Evolutionary conservation across 2,113 vertebrate genomes (phyloP), one percentile per base, ranked within the genome.

Genomic region (Strix aluco): DNA sequence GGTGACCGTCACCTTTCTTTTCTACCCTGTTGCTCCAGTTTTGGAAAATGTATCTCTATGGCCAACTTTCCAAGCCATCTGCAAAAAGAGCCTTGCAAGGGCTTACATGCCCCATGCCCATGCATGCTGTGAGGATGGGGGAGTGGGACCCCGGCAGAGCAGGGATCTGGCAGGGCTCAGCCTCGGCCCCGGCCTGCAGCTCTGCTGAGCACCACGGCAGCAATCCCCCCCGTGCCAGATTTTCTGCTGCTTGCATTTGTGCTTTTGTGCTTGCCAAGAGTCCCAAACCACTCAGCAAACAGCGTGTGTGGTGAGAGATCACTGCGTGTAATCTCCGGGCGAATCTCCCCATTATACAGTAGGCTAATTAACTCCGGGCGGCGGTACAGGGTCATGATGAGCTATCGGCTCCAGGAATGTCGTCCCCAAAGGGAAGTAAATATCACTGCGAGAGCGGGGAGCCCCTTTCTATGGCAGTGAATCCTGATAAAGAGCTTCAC

Each of bases 401-500:
- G 78, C 91, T 82, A 58, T 91, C 5, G 0, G 86, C 92, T 80
- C 74, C 84, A 91, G 97, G 96, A 96, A 97, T 96, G 94, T 81
- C 42, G 26, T 96, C 90, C 92, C 96, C 94, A 15, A 96, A 97
- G 92, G 91, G 93, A 95, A 97, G 94, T 96, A 97, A 98, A 97
- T 89, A 94, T 84, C n/a, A 12, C 51, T 49, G 55, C 23, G 3
- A 91, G 97, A 96, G 94, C 6, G 0, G 91, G 97, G 58, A 95
- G 91, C 95, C 93, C 95, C 92, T 94, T 97, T 98, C 97, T 92
- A 34, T 95, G 91, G 90, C 91, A 40, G 86, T 72, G 97, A 97
- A 98, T 97, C 97, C 97, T 92, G 93, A 97, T 95, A 97, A 98
- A 97, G 95, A 97, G 96, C 96, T 97, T 96, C 90, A 73, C 87